Base-by-base conservation (phyloP, 92 coral and sea anemone species). In the Zoanthus sansibaricus region DNA sequence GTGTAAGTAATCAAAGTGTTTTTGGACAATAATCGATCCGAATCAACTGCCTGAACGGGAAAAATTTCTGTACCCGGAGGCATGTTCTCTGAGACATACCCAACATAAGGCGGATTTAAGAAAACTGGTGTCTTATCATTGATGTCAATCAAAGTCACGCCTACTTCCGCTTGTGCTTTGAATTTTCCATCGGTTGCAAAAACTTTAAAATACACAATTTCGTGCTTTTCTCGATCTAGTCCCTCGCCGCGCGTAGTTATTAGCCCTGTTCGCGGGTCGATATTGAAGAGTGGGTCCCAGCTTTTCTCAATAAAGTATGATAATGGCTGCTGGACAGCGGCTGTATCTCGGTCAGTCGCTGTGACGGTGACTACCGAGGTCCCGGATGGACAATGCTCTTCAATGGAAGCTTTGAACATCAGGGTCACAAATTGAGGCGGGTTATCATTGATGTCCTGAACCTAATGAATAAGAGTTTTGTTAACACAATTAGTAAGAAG, bases 101-200 rank as follows among this genome's bases (percentile, higher is more conserved):
- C 95, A 5, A 88, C 79, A 52, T 96, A 96, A 6, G 99, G 99
- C 14, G 95, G 91, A 54, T 93, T 96, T 14, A 98, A 93, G 73
- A 96, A 91, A 44, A 82, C 69, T 10, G 99, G 99, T 10, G 91
- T 93, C 55, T 84, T 64, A 87, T 96, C 99, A 70, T 96, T 95
- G 31, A 91, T 78, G 76, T 96, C 99, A 11, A 68, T 9, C 54
- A 96, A 71, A 16, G 89, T 69, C 20, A 96, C 98, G 76, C 86
- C 91, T 9, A 95, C 95, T 37, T 91, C 94, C 13, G 99, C 96
- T 59, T 32, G 48, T 8, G 92, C 94, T 6, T 49, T 86, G 33
- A 77, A 47, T 42, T 79, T 90, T 2, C 97, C 97, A 42, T 96
- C 99, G 5, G 88, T 75, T 0, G 94, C 99, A 59, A 75, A 70